phyloP scores from a whole-genome alignment of 2,113 vertebrate genomes.

The Loxodonta africana region DNA sequence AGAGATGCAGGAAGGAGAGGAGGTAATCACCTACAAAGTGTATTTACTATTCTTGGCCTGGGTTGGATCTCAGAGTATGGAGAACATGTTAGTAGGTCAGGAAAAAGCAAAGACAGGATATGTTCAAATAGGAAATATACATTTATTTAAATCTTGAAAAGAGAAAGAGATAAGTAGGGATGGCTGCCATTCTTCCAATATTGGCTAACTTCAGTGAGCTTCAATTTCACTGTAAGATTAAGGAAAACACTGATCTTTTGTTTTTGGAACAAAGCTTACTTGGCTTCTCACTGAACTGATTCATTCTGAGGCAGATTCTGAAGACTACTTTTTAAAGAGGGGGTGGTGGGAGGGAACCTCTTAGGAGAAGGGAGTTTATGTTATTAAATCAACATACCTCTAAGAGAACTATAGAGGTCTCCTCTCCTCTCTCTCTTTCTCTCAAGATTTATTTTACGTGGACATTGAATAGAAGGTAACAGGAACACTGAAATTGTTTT shows the following conservation, averaged over 20 bases:
- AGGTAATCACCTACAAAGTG: conserved; percentile 10
- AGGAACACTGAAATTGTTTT: neutral
- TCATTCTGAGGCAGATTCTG: neutral
- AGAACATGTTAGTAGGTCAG: conserved; percentile 4
- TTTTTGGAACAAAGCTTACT: conserved; percentile 2
- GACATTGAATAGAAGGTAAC: neutral
- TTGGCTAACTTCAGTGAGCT: conserved; percentile 39
- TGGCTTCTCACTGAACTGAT: neutral
- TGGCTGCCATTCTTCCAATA: neutral
- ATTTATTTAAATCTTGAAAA: conserved; percentile 19
- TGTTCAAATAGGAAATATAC: neutral
- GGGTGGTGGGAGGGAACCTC: neutral
- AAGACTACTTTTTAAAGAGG: neutral
- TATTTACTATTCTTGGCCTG: conserved; percentile 41
- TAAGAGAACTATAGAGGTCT: rapidly evolving
- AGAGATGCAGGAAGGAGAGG: neutral
- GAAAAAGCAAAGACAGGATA: conserved; percentile 37
- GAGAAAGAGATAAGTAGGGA: conserved; percentile 37
- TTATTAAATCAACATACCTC: neutral
- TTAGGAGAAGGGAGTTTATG: neutral
- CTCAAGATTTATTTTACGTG: neutral
- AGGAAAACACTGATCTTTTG: neutral
- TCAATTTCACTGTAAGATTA: conserved; percentile 17
- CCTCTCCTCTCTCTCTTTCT: neutral
- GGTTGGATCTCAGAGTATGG: neutral